These are phyloP conservation scores for Drosophila obscura DNA, from an alignment of 1,140 invertebrate genomes.

Conservation along the genomic window DNA sequence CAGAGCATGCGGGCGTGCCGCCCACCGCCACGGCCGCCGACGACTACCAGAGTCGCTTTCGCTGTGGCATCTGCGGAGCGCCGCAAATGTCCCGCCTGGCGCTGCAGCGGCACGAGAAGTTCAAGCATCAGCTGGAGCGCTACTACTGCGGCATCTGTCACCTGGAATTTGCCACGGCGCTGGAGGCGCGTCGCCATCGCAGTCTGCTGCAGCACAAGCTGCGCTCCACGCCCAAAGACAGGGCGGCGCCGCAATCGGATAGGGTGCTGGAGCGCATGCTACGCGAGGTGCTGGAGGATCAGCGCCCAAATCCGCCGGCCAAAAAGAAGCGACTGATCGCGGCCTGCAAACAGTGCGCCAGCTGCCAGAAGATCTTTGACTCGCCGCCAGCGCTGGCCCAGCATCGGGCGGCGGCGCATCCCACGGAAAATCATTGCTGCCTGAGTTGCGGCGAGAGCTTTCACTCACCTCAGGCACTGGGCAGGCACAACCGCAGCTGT, in stretches of 20 bases:
- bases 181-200: conserved; percentile 88
- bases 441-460: conserved; percentile 88
- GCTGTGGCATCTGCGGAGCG: conserved; percentile 86
- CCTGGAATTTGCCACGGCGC: conserved; percentile 86
- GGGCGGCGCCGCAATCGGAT: conserved; percentile 3
- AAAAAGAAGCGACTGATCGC: conserved; percentile 5
- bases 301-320: neutral
- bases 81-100: conserved; percentile 87
- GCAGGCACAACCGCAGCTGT: conserved; percentile 87
- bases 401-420: conserved; percentile 85
- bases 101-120: conserved; percentile 87
- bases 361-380: conserved; percentile 72
- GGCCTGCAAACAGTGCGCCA: conserved; percentile 27
- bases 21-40: conserved; percentile 85
- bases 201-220: conserved; percentile 85
- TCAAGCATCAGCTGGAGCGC: conserved; percentile 85
- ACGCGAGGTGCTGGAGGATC: conserved; percentile 44
- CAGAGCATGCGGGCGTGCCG: conserved; percentile 42
- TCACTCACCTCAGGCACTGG: conserved; percentile 89
- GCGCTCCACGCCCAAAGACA: neutral
- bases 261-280: conserved; percentile 52
- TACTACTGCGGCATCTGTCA: conserved; percentile 89
- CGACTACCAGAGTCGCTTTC: conserved; percentile 87
- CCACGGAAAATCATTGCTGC: conserved; percentile 85
- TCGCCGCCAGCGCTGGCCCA: conserved; percentile 87